Evolutionary conservation across 92 coral and sea anemone species (phyloP).

Genomic region (Pocillopora grandis): DNA sequence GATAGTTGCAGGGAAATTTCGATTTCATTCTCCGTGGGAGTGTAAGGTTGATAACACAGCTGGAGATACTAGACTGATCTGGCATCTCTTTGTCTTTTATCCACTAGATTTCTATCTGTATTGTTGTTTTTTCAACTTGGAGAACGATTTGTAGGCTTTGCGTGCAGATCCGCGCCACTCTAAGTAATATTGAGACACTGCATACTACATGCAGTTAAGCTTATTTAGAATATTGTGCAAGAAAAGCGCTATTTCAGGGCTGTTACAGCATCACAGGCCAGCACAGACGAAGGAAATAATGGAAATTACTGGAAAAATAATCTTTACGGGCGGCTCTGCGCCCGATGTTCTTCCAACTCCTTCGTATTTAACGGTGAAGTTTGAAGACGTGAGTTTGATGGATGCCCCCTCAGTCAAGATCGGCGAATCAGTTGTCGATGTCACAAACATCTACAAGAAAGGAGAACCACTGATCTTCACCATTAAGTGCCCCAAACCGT

Average conservation of each 20-base stretch:
- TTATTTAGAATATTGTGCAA: no score
- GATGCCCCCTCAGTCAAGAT: conserved; percentile 63
- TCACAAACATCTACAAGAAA: conserved; percentile 67
- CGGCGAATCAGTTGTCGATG: conserved; percentile 62
- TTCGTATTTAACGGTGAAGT: conserved; percentile 77
- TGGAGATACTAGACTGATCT: no score
- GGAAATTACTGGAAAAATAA: conserved; percentile 36
- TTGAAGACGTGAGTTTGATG: conserved; percentile 74
- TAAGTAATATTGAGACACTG: no score
- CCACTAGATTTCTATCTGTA: no score
- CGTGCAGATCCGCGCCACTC: no score
- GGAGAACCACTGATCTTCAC: conserved; percentile 74
- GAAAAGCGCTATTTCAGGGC: background rate
- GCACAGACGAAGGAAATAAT: background rate
- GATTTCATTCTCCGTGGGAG: no score
- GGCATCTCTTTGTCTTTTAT: no score
- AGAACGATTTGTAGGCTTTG: no score
- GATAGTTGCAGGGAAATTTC: no score
- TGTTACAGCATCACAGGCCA: background rate
- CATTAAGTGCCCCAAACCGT: conserved; percentile 74
- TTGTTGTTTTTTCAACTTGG: no score
- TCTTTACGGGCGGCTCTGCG: conserved; percentile 7
- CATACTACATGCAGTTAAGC: no score
- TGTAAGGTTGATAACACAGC: no score
- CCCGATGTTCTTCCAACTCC: conserved; percentile 59